These are phyloP conservation scores for Nomia melanderi DNA, from an alignment of 1,140 invertebrate species.

Conservation along the genomic window DNA sequence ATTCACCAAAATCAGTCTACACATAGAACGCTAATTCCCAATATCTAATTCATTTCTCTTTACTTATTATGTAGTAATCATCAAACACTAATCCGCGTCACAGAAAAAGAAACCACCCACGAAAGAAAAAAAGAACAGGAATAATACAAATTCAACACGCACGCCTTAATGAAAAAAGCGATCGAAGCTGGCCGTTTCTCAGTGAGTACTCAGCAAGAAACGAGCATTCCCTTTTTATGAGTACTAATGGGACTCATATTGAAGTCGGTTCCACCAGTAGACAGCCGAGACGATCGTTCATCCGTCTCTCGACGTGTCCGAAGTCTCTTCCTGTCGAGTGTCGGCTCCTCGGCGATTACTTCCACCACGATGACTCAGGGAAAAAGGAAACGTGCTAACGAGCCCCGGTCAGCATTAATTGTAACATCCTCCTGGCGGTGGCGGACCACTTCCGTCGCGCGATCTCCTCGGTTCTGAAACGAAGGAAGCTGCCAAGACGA, in stretches of 20 bases:
- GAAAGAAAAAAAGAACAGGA: too few relatives aligned
- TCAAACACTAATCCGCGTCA: too few relatives aligned
- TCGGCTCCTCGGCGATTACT: conserved; percentile 41
- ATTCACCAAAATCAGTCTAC: too few relatives aligned
- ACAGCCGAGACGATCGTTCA: conserved; percentile 3
- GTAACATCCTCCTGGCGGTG: conserved; percentile 77
- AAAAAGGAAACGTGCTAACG: conserved; percentile 79
- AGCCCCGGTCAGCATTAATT: conserved; percentile 78
- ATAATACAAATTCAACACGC: too few relatives aligned
- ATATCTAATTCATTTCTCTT: too few relatives aligned
- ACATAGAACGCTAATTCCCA: too few relatives aligned
- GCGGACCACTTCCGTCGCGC: conserved; percentile 73
- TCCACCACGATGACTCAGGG: conserved; percentile 71
- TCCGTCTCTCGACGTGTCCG: background rate
- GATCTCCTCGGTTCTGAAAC: conserved; percentile 63
- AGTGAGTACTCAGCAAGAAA: too few relatives aligned
- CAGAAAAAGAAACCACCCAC: too few relatives aligned
- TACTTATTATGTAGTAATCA: too few relatives aligned
- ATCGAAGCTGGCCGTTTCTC: too few relatives aligned
- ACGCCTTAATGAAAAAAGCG: too few relatives aligned
- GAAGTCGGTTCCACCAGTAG: background rate
- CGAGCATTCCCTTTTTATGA: too few relatives aligned
- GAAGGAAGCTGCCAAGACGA: conserved; percentile 77
- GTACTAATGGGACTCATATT: background rate
- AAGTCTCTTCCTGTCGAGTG: background rate